Evolutionary conservation across 1,140 invertebrate species (phyloP), one percentile per base, ranked within the genome.

Genomic region (Conus ventricosus): DNA sequence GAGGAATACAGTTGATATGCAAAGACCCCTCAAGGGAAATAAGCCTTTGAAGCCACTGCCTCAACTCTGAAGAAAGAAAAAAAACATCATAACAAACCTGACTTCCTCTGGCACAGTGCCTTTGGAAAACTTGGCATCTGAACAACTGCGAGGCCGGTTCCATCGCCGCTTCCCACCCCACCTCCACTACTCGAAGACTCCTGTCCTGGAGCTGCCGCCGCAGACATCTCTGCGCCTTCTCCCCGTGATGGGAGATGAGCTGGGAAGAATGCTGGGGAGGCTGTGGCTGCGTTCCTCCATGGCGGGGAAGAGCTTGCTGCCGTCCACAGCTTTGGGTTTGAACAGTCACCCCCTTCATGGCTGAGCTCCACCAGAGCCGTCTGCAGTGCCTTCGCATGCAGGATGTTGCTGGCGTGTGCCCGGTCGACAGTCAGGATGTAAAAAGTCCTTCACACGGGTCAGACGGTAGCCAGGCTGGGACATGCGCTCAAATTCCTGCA

Each of bases 401-500:
- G 84, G 10, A 90, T 89, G 60, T 87, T 82, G 25, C 90, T 88
- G 67, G 85, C 84, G 13, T 86, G 88, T 20, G 91, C 90, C 20
- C 92, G 84, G 88, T 94, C 92, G 39, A 93, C 90, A 0, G 96
- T 95, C 67, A 97, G 94, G 93, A 97, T 97, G 94, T 97, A 97
- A 84, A n/a, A 96, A 96, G 80, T 95, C 95, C 0, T 95, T 96
- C 90, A 96, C 96, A 93, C 96, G 95, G 15, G 95, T 95, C 13
- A 97, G 94, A 85, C 95, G 96, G 93, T 97, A 97, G 3, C 96
- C 95, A 87, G 96, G 95, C 25, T 97, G 94, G 80, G 94, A 94
- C 85, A 97, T 94, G 88, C 96, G 96, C 85, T 96, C 95, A 91
- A 97, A 96, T 92, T 97, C 96, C 96, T 97, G 89, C 20, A 94